Evolutionary conservation across 2,888 invertebrate species (phyloP), one percentile per base, ranked within the genome.

Genomic region (Aphidius colemani): DNA sequence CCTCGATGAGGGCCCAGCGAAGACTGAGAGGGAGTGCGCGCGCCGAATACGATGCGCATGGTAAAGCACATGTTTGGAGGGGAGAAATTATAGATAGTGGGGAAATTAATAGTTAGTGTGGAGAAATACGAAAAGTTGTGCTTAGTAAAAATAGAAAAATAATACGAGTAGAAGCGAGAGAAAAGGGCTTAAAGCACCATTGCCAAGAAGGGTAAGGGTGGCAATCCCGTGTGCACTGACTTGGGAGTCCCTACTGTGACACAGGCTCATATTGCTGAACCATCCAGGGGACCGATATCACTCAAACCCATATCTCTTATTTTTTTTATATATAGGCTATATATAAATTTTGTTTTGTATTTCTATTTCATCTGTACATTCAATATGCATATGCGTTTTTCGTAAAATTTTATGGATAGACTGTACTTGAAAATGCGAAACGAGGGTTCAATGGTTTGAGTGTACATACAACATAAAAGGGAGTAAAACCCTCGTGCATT

Each of bases 1-100:
- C 74, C 80, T 72, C 76, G 71, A 71, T 78, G 73, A 75, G 78
- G 80, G 76, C 74, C 78, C 75, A 77, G 76, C 77, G 74, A 72
- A 76, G 79, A 82, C 81, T 81, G 79, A 78, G 71, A 64, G 71
- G 63, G 66, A 68, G 68, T 68, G 70, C 70, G 73, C 70, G 72
- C 68, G 70, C 63, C 71, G 72, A 61, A 63, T 56, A 58, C 65
- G 68, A 63, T 69, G 67, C 66, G 71, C 69, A 64, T 66, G 69
- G 70, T 65, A 70, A 67, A 67, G 69, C 64, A 57, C 49, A 59
- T 40, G 18, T 59, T 49, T 41, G 50, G 49, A 13, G 40, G 48
- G 61, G 66, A 18, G 53, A 62, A 65, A 55, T 63, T 53, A 43
- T 60, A 63, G 60, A 46, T 43, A n/a, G 40, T 53, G 9, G 61